These are phyloP conservation scores for Gavialis gangeticus DNA, from an alignment of 2,113 vertebrate genomes.

Conservation along the genomic window DNA sequence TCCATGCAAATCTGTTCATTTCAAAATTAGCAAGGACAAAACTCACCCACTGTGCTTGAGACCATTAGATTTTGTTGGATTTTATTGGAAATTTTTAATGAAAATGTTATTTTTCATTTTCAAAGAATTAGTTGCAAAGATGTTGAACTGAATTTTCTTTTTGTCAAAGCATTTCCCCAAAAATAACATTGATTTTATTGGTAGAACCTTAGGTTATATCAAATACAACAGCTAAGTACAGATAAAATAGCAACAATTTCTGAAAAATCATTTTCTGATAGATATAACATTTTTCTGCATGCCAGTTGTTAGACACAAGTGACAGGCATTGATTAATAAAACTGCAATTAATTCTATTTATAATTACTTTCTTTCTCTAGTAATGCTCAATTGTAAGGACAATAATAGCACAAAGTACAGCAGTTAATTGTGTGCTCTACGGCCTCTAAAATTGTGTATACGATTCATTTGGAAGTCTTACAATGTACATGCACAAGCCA, in stretches of 20 bases:
- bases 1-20: not conserved
- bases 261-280: not conserved
- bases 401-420: not conserved
- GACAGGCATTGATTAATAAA: slow-evolving; percentile 25
- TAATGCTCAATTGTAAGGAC: not conserved
- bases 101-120: not conserved
- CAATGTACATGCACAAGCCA: not conserved
- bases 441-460: slow-evolving; percentile 7
- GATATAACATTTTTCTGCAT: not conserved
- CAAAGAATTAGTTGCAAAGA: not conserved
- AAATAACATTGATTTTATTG: not conserved
- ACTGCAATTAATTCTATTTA: slow-evolving; percentile 13
- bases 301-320: not conserved
- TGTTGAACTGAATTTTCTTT: not conserved
- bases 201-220: not conserved
- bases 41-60: not conserved
- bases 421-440: slow-evolving; percentile 23
- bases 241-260: not conserved
- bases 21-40: not conserved
- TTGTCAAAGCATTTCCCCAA: not conserved
- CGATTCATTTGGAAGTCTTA: not conserved
- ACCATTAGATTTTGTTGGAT: not conserved
- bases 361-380: slow-evolving; percentile 31
- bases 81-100: not conserved
- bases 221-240: not conserved